Conservation (phyloP, 2,888 invertebrate genomes). For the Nasonia oneida region DNA sequence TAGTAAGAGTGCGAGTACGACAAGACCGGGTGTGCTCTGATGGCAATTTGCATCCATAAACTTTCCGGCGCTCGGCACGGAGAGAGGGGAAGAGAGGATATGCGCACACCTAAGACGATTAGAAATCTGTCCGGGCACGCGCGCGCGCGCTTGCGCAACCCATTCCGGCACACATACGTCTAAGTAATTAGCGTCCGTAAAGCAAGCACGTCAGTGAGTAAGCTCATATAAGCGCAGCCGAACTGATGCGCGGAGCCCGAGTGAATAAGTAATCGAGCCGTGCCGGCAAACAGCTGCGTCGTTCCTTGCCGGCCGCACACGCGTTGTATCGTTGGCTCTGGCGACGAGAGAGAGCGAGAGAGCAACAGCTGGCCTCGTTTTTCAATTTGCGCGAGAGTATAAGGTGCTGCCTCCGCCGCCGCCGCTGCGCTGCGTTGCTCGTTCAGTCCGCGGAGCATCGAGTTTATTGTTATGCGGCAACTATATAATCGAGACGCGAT, state of each 20-base stretch:
- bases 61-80: neutral
- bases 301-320: neutral
- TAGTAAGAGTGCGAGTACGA: neutral
- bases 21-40: neutral
- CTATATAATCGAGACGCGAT: too few relatives aligned
- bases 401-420: neutral
- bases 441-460: too few relatives aligned
- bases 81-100: neutral
- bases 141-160: neutral
- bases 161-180: neutral
- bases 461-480: too few relatives aligned
- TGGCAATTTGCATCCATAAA: slow-evolving; percentile 36
- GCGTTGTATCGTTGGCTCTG: neutral
- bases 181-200: slow-evolving; percentile 40
- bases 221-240: neutral
- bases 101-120: slow-evolving; percentile 28
- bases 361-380: slow-evolving; percentile 48
- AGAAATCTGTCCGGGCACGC: slow-evolving; percentile 27
- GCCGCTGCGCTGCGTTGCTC: neutral
- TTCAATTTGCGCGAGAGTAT: slow-evolving; percentile 41
- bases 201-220: slow-evolving; percentile 38
- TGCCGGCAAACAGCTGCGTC: slow-evolving; percentile 27
- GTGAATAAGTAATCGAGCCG: slow-evolving; percentile 51
- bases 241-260: neutral
- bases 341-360: neutral